Conservation (phyloP, 2,797 vertebrate species). For the Oryzias dopingdopingensis region DNA sequence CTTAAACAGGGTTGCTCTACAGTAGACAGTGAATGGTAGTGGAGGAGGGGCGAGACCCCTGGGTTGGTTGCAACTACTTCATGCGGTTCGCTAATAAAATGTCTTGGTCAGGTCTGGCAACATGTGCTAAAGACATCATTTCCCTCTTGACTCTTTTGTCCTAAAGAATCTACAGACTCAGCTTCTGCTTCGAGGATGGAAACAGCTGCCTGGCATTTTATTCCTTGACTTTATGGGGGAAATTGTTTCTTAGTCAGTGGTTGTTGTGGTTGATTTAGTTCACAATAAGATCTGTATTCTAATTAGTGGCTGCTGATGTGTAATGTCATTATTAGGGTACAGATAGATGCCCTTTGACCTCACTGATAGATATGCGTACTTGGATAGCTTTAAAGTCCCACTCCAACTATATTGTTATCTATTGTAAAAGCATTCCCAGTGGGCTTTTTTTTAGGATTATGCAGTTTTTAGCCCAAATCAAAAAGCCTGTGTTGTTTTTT, state of each 20-base stretch:
- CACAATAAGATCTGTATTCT: slow-evolving; percentile 55
- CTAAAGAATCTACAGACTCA: slow-evolving; percentile 44
- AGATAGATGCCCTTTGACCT: slow-evolving; percentile 33
- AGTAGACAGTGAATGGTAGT: slow-evolving; percentile 40
- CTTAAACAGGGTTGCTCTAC: slow-evolving; percentile 69
- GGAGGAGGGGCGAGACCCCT: slow-evolving; percentile 54
- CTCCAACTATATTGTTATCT: slow-evolving; percentile 3
- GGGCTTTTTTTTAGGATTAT: too few species aligned
- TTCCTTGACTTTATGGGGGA: slow-evolving; percentile 53
- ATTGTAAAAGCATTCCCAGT: too few species aligned
- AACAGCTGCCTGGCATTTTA: slow-evolving; percentile 64
- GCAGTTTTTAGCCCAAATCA: too few species aligned
- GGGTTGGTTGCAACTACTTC: slow-evolving; percentile 59
- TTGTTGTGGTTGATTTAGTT: slow-evolving; percentile 47
- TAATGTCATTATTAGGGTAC: slow-evolving; percentile 38
- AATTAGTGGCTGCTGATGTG: slow-evolving; percentile 24
- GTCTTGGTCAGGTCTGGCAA: slow-evolving; percentile 47
- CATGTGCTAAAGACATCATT: slow-evolving; percentile 70
- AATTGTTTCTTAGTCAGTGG: slow-evolving; percentile 56
- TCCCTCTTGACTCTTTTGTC: slow-evolving; percentile 40
- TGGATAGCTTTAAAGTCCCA: not conserved
- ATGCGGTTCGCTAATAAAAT: slow-evolving; percentile 69
- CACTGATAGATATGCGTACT: slow-evolving; percentile 22
- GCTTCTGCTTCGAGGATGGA: slow-evolving; percentile 53
- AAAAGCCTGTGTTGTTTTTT: too few species aligned